Base-by-base conservation (phyloP, 2,888 invertebrate species). In the Caenorhabditis sulstoni region DNA sequence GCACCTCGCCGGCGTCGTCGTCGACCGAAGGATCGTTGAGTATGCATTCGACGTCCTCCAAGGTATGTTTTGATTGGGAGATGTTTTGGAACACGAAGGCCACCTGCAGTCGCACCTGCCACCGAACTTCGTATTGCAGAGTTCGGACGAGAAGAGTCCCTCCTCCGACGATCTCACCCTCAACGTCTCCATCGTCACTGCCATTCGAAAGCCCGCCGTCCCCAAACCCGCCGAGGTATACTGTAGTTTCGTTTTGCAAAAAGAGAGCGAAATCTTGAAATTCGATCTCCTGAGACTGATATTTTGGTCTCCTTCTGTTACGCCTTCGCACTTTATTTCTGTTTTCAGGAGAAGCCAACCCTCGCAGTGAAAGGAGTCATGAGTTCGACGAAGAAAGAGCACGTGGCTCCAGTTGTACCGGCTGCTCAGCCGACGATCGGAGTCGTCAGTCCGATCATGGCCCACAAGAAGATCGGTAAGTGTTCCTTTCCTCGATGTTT, bases 381-480 rank as follows among this genome's bases (percentile, higher is more conserved):
- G 73, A 80, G 79, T 52, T 62, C 85, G 29, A 71, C 59, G 45
- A 57, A 68, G 49, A 53, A 70, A 61, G 53, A 78, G 14, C 35
- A 39, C 5, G 41, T 41, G 39, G 18, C n/a, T n/a, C n/a, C 57
- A 5, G 41, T 50, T n/a, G 52, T 52, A 8, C 58, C 49, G 22
- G 55, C 55, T 8, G 77, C 61, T n/a, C 57, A 52, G 47, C 81
- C 84, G 35, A 89, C 89, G 57, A 90, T 91, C 39, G 91, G 93
- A 91, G 93, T 94, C 88, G 94, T 95, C 52, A 94, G 94, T 20
- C 95, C 95, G 2, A 94, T 94, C 93, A 79, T 83, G 71, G 78
- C 67, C 44, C 71, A 80, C 71, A 83, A 79, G 59, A 75, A 82
- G 37, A 14, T 71, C 12, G 45, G 64, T 4, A 44, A 35, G 18